Conservation (phyloP, 2,113 vertebrate genomes). For the Poecile atricapillus region DNA sequence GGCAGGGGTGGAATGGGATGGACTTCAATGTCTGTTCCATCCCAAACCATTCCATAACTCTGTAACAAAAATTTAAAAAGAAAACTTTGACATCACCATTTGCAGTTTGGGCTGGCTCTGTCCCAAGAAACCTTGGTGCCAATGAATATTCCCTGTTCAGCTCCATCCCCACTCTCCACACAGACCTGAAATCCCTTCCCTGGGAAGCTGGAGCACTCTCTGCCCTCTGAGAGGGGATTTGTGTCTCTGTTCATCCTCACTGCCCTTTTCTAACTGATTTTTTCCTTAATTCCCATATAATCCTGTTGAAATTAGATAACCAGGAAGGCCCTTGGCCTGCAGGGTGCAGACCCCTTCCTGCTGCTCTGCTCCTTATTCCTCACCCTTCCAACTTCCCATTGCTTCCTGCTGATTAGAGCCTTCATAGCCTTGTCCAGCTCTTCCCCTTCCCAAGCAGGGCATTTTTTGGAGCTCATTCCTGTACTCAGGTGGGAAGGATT, state of each 20-base stretch:
- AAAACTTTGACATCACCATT: not conserved
- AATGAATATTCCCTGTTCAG: not conserved
- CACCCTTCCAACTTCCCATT: not conserved
- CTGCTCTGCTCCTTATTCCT: not conserved
- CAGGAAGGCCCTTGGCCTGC: not conserved
- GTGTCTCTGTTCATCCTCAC: not conserved
- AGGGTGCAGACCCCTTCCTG: not conserved
- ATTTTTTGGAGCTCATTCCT: not conserved
- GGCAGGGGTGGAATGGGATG: accelerated
- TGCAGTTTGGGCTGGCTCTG: not conserved
- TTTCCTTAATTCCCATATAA: not conserved
- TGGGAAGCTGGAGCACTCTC: not conserved
- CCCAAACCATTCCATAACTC: not conserved
- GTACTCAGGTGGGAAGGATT: not conserved
- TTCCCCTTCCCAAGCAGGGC: not conserved
- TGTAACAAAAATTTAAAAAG: not conserved
- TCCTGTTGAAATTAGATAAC: not conserved
- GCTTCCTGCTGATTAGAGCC: not conserved
- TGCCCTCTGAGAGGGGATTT: not conserved
- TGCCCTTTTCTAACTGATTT: not conserved
- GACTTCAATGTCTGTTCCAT: not conserved
- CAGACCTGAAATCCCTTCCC: not conserved
- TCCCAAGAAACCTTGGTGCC: not conserved
- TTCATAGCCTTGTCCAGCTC: not conserved
- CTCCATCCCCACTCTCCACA: not conserved